Base-by-base conservation (phyloP, 2,888 invertebrate genomes). In the Ennomos quercinarius region DNA sequence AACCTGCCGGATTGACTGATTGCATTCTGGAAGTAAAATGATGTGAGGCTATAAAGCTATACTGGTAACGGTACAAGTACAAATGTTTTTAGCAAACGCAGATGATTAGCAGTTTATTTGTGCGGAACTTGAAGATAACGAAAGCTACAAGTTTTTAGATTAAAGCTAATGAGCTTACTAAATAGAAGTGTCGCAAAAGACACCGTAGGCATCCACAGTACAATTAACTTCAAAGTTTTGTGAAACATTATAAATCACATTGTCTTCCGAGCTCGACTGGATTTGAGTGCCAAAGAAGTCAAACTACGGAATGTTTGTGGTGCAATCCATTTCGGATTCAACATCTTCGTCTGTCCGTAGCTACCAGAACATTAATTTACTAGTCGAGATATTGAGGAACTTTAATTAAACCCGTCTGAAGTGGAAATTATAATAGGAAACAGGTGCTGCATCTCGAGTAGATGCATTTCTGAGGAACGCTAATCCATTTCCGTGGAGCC, bases 341-440 rank as follows among this genome's bases (percentile, higher is more conserved):
- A 55, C 54, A 34, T 51, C 43, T 51, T 40, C 42, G 46, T 10
- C 34, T 44, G 10, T 40, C 10, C 38, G 37, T 47, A 41, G 35
- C 43, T 47, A 46, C 43, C 38, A 46, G 38, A 45, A 35, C 37
- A 63, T 63, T 53, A 56, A 61, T 56, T 55, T 36, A 52, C 48
- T 47, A 44, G 47, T 47, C 55, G 12, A 61, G 54, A 51, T 61
- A 60, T 57, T 41, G 47, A 38, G 52, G 45, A 64, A 66, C 53
- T 63, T 67, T 62, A 64, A 70, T 66, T 67, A 67, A 66, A 55
- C 50, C 55, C 56, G 56, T 43, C 50, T 63, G 43, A 57, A 63
- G 46, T 50, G 50, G 58, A 66, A 63, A 66, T 62, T 62, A 66
- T 63, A 64, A 58, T 50, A 51, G 46, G 57, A 63, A 61, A 58